Base-by-base conservation (phyloP, 2,113 vertebrate genomes). In the Calidris pygmaea region DNA sequence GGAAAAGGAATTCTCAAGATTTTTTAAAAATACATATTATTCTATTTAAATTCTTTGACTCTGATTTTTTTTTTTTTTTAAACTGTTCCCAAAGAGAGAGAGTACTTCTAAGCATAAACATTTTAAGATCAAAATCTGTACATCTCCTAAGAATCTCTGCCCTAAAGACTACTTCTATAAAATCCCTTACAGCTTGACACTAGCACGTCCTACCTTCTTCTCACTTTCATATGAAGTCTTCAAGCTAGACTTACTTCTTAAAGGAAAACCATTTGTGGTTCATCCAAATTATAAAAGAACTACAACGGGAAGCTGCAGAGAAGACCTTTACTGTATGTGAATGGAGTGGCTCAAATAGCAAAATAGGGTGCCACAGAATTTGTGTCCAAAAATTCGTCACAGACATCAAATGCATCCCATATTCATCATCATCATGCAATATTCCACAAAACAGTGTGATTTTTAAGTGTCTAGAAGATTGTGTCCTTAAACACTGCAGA, bases 371-470 rank as follows among this genome's bases (percentile, higher is more conserved):
- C 32, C 63, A 60, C 26, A 58, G 22, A 50, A 11, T 10, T 41
- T 1, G 0, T 0, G 1, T 19, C n/a, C 45, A 12, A 30, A 32
- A 76, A 70, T 10, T 55, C 0, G 0, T 19, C 78, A 53, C 5
- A 71, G 35, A 43, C 10, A 55, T 18, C 55, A 90, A 70, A 67
- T 24, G 32, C 8, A 13, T 65, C 74, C 47, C 45, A 2, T 16
- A 14, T 5, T 58, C 22, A 50, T 10, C 9, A 63, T 3, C 55
- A 71, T 17, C 26, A 66, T 6, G 18, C 9, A 76, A 5, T 17
- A 77, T 10, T 35, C 21, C 37, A 77, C 5, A n/a, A 12, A 63
- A 60, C 4, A 41, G 14, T 8, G 16, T 18, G 18, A 53, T 65
- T 52, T 80, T 3, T 18, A 41, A 60, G 12, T 17, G 18, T 52